These are phyloP conservation scores for Oxycera nigricornis DNA, from an alignment of 2,888 invertebrate species.

Conservation along the genomic window DNA sequence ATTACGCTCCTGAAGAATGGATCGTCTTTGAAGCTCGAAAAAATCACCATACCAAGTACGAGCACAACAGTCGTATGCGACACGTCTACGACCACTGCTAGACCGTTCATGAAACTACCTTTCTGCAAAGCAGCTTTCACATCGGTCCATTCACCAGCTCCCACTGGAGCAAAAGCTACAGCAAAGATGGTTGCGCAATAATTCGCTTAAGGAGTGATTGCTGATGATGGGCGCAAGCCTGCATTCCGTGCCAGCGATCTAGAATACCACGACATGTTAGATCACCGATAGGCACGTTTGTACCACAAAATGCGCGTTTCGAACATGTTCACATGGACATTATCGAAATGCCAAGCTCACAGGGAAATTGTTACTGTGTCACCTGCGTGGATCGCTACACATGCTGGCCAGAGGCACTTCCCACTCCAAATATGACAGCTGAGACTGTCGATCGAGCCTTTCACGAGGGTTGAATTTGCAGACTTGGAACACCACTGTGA, in stretches of 20 bases:
- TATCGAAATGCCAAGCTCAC: neutral
- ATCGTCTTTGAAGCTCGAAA: neutral
- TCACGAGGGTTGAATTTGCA: too few species aligned
- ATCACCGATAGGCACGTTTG: neutral
- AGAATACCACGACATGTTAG: neutral
- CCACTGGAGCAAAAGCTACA: neutral
- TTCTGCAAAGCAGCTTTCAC: conserved; percentile 48
- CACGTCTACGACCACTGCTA: conserved; percentile 40
- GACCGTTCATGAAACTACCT: conserved; percentile 48
- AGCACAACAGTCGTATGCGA: conserved; percentile 47
- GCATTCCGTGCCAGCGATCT: neutral
- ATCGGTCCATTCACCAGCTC: conserved; percentile 29
- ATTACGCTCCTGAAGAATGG: neutral
- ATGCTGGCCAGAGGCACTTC: too few species aligned
- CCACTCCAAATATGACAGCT: too few species aligned
- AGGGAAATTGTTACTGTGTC: too few species aligned
- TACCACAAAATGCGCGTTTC: neutral
- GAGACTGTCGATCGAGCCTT: too few species aligned
- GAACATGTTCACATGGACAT: too few species aligned
- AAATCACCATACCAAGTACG: conserved; percentile 3
- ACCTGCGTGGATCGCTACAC: too few species aligned
- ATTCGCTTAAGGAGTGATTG: neutral
- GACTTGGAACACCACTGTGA: too few species aligned
- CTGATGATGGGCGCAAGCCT: neutral
- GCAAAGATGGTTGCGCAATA: neutral